A percentile compares a stretch with the other conserved stretches of the same genome.
Evolutionary conservation across 2,888 invertebrate genomes (phyloP).

Genomic region (Lepidochrysops patricia): DNA sequence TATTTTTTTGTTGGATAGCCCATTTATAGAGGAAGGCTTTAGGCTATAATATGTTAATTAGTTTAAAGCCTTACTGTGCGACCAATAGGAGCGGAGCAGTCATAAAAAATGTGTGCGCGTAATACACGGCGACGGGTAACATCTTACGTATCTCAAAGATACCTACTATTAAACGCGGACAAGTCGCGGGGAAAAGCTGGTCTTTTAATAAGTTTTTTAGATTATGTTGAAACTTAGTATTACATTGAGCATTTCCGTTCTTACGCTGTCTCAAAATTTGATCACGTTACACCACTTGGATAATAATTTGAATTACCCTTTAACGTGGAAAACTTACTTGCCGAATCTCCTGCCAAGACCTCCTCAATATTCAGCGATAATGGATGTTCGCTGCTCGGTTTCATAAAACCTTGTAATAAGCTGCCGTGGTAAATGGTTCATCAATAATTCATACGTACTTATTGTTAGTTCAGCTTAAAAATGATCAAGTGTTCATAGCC

Average conservation of each 20-base stretch:
- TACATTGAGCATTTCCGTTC: neutral
- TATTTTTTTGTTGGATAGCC: too few relatives aligned
- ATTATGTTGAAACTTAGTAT: too few relatives aligned
- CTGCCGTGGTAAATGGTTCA: constrained; percentile 43
- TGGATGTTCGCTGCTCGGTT: constrained; percentile 42
- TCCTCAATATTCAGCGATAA: constrained; percentile 44
- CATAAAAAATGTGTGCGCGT: too few relatives aligned
- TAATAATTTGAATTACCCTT: constrained; percentile 7
- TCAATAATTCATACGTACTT: constrained; percentile 49
- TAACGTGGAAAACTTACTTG: constrained; percentile 15
- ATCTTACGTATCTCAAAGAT: too few relatives aligned
- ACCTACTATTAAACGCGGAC: too few relatives aligned
- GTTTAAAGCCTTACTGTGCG: too few relatives aligned
- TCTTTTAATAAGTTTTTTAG: too few relatives aligned
- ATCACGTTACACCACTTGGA: neutral
- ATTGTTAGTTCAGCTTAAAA: constrained; percentile 35
- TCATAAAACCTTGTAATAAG: constrained; percentile 48
- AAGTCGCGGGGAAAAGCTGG: too few relatives aligned
- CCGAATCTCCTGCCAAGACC: constrained; percentile 22
- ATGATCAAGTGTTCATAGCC: constrained; percentile 18
- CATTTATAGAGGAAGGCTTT: too few relatives aligned
- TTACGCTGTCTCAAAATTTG: neutral
- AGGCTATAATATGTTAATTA: too few relatives aligned
- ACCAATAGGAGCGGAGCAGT: too few relatives aligned
- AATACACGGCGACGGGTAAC: too few relatives aligned